phyloP scores from a whole-genome alignment of 64 coral and sea anemone genomes.

The Orbicella faveolata region DNA sequence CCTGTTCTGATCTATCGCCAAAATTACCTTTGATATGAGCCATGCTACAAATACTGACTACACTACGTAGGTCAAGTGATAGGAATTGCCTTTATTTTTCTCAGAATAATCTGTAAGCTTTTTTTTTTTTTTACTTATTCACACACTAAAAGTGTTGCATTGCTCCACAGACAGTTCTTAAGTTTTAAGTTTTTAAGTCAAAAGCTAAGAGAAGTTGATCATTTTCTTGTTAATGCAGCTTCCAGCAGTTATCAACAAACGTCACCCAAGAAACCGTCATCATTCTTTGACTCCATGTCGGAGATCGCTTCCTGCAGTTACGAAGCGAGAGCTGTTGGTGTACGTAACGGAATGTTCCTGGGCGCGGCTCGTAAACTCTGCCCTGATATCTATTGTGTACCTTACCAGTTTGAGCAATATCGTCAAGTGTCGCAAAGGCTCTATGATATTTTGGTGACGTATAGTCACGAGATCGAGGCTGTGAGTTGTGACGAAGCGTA shows the following conservation, averaged over 20 bases:
- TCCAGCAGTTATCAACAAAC: not conserved
- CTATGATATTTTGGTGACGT: constrained; percentile 84
- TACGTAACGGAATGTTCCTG: constrained; percentile 90
- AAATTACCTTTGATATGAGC: no score
- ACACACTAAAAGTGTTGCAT: no score
- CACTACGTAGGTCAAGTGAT: no score
- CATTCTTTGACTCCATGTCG: constrained; percentile 85
- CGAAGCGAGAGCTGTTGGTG: constrained; percentile 79
- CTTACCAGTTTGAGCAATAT: constrained; percentile 93
- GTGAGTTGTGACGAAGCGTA: constrained; percentile 99
- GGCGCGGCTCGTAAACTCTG: constrained; percentile 86
- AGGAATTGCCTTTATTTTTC: no score
- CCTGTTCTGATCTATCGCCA: no score
- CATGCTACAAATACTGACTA: no score
- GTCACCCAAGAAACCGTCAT: constrained; percentile 31
- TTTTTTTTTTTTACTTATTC: no score
- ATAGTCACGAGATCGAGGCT: constrained; percentile 95
- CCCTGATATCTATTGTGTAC: constrained; percentile 80
- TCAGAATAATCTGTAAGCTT: no score
- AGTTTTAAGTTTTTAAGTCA: no score
- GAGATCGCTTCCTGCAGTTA: constrained; percentile 99
- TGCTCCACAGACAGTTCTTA: no score
- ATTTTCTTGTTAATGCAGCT: not conserved
- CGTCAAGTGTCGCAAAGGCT: constrained; percentile 89
- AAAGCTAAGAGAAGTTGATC: not conserved